Evolutionary conservation across 2,888 invertebrate genomes (phyloP), one percentile per base, ranked within the genome.

Genomic region (Xiphydria camelus): DNA sequence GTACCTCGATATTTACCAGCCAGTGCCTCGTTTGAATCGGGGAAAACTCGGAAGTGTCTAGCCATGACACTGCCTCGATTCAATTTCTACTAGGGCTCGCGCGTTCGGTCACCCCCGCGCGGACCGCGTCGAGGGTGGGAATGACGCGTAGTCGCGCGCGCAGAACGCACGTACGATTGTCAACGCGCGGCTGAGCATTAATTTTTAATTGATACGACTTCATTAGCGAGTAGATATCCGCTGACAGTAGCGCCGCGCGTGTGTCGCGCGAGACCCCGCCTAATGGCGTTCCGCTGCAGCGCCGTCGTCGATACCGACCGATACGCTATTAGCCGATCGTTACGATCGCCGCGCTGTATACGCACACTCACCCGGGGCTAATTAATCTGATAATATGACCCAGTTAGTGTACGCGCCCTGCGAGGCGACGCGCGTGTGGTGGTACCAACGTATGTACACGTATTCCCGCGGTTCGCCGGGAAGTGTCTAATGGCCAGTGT

Each of bases 161-260:
- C 29, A 14, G 14, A 7, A 29, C 12, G 12, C 2, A 29, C 4
- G 29, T 12, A 10, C 12, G 15, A 12, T 21, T 51, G 45, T 47
- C 50, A 50, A 43, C 38, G 26, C 31, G 38, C 41, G 39, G 38
- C 42, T 45, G 33, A 31, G 41, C 44, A 47, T 56, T 41, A 49
- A 53, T 60, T 66, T 68, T 67, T 63, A 60, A 64, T 63, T 59
- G 57, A 57, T 57, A 57, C 53, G 48, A 54, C 67, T 66, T 67
- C 64, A 62, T 67, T 66, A 66, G 56, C 50, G 39, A 41, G 48
- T 32, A 35, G 59, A 51, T 51, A 51, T 32, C 36, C 36, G 31
- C 15, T 47, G 52, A 56, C 53, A 47, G 47, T 53, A 52, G 51
- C 53, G 45, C 29, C 42, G 23, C 40, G 34, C 35, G 46, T 40